phyloP scores from a whole-genome alignment of 2,888 invertebrate species.

The Phengaris alcon region DNA sequence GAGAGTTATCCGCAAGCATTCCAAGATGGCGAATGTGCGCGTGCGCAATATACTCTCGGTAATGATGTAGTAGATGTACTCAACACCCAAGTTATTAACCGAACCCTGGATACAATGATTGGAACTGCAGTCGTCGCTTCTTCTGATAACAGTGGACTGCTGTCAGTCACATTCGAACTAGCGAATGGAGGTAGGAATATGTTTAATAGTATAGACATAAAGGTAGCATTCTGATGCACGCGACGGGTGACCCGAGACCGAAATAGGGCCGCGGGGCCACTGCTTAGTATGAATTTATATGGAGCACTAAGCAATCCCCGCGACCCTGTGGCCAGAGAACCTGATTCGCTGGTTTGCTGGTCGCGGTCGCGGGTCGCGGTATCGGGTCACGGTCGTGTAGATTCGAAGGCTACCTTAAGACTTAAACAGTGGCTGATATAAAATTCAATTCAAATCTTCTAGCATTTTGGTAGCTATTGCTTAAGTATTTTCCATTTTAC shows the following conservation, averaged over 20 bases:
- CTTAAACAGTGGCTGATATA: not conserved
- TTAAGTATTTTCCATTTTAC: slow-evolving; percentile 36
- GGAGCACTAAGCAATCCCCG: too few species aligned
- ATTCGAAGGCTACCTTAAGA: too few species aligned
- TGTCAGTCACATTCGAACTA: slow-evolving; percentile 77
- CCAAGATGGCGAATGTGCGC: slow-evolving; percentile 81
- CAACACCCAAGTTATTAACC: slow-evolving; percentile 59
- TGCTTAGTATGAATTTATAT: too few species aligned
- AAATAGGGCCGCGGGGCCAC: too few species aligned
- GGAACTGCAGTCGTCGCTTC: slow-evolving; percentile 70
- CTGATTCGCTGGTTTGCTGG: too few species aligned
- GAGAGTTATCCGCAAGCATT: slow-evolving; percentile 80
- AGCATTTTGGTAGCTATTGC: not conserved
- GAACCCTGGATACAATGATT: slow-evolving; percentile 65
- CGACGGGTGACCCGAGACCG: too few species aligned
- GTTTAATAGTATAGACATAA: not conserved
- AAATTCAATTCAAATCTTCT: not conserved
- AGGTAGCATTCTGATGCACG: not conserved
- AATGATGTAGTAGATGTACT: slow-evolving; percentile 44
- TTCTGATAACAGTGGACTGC: slow-evolving; percentile 69
- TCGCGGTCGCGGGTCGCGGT: too few species aligned
- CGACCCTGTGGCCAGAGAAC: too few species aligned
- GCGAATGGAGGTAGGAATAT: slow-evolving; percentile 57
- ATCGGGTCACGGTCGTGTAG: too few species aligned
- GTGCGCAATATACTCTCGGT: slow-evolving; percentile 70